Conservation (phyloP, 1,140 invertebrate species). For the Aphaenogaster ashmeadi region DNA sequence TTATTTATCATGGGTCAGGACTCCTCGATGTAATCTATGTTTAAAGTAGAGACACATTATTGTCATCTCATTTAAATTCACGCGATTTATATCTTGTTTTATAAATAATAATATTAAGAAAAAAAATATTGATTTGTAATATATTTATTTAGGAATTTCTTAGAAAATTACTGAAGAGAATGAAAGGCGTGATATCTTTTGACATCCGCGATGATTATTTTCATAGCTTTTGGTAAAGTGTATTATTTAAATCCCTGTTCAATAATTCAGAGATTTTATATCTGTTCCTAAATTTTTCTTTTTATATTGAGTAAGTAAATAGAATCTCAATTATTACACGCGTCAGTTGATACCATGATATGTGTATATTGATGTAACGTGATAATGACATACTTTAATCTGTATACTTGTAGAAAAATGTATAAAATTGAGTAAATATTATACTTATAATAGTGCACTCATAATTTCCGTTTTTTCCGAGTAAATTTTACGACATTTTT, state of each 20-base stretch:
- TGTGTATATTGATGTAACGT: too few relatives aligned
- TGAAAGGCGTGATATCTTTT: not conserved
- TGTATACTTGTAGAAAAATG: too few relatives aligned
- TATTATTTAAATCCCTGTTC: too few relatives aligned
- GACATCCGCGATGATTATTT: too few relatives aligned
- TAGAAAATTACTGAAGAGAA: not conserved
- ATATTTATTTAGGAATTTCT: not conserved
- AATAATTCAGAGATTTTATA: too few relatives aligned
- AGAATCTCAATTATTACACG: too few relatives aligned
- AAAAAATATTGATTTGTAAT: not conserved
- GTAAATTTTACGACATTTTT: not conserved
- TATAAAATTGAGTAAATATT: too few relatives aligned
- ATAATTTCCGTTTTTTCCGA: not conserved
- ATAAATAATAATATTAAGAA: not conserved
- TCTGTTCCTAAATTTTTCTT: too few relatives aligned
- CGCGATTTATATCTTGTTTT: not conserved
- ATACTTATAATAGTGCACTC: not conserved
- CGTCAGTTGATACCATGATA: too few relatives aligned
- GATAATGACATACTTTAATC: too few relatives aligned
- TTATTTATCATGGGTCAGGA: not conserved
- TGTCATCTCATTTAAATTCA: not conserved
- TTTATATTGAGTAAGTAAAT: too few relatives aligned
- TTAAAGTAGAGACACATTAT: constrained; percentile 5
- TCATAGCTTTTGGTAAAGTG: too few relatives aligned
- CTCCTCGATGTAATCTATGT: not conserved